Evolutionary conservation across 2,113 vertebrate genomes (phyloP), one percentile per base, ranked within the genome.

Genomic region (Jacana jacana): DNA sequence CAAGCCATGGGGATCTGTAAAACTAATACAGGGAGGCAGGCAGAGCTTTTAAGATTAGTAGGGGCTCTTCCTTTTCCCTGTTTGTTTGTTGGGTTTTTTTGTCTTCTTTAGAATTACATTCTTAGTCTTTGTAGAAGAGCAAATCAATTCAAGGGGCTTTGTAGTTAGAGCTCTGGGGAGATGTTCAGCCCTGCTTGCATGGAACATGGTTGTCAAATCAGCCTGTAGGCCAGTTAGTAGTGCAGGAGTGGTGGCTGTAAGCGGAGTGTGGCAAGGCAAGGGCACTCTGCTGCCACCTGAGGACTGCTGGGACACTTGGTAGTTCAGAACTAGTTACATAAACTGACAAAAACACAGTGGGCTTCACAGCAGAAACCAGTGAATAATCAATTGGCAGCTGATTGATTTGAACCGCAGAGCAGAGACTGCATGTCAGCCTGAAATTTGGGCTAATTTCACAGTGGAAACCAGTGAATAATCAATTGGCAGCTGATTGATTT

Each of bases 181-280:
- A 4, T 49, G 33, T 78, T 94, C 1, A 1, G 3, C 44, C 22
- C 58, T 30, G 8, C 70, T 69, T 82, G 51, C 17, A 11, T 84
- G 54, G 11, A 46, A 24, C 37, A 8, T 35, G 31, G 31, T 52
- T 81, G 35, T 40, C 42, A 65, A 6, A 37, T 80, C 49, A 63
- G 33, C 2, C 1, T 19, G 4, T 7, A 23, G 30, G 4, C 61
- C 33, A 2, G n/a, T 72, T 37, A 31, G 2, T 23, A 39, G 12
- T 4, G 35, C 39, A 22, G 11, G 35, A 3, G 60, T 24, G 54
- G 28, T 55, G 18, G 4, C 18, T 60, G 6, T 2, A 17, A 42
- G 24, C 6, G 3, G 4, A 18, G 0, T 28, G 23, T 80, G 72
- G 40, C 19, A 16, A 39, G 79, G 75, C 71, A 52, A 49, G 71